These are phyloP conservation scores for Proterorhinus semilunaris DNA, from an alignment of 2,113 vertebrate genomes.

Conservation along the genomic window DNA sequence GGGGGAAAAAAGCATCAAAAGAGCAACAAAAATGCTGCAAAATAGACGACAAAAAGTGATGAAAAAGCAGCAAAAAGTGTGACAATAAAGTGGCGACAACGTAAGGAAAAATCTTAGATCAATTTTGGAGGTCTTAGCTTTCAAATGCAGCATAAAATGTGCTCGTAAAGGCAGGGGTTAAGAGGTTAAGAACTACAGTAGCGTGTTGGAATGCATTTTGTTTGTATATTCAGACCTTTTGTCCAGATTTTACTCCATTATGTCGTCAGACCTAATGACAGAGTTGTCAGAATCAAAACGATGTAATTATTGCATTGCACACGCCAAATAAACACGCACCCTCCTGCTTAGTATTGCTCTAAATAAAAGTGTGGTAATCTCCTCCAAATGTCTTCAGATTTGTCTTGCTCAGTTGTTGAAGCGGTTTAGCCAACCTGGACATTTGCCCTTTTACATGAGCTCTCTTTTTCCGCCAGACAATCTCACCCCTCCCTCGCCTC, in stretches of 20 bases:
- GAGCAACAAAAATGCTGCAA: too few relatives aligned
- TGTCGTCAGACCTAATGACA: neutral
- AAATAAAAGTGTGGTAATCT: neutral
- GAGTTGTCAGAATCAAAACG: neutral
- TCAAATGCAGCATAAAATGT: too few relatives aligned
- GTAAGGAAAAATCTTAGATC: too few relatives aligned
- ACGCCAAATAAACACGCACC: neutral
- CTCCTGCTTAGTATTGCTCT: neutral
- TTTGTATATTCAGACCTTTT: neutral
- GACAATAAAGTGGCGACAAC: too few relatives aligned
- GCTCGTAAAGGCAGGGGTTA: too few relatives aligned
- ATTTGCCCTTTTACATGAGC: conserved; percentile 62
- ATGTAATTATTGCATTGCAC: neutral
- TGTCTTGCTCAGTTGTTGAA: conserved; percentile 48
- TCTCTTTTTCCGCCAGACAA: conserved; percentile 46
- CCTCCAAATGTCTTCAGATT: conserved; percentile 51
- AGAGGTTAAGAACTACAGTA: too few relatives aligned
- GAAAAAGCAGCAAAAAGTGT: too few relatives aligned
- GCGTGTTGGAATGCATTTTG: too few relatives aligned
- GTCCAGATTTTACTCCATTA: neutral
- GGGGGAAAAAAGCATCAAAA: too few relatives aligned
- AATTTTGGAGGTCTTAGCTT: too few relatives aligned
- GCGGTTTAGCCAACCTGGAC: conserved; percentile 49
- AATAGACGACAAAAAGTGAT: too few relatives aligned
- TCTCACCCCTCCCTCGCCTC: conserved; percentile 23